Evolutionary conservation across 2,888 invertebrate species (phyloP).

Genomic region (Apantesis nais): DNA sequence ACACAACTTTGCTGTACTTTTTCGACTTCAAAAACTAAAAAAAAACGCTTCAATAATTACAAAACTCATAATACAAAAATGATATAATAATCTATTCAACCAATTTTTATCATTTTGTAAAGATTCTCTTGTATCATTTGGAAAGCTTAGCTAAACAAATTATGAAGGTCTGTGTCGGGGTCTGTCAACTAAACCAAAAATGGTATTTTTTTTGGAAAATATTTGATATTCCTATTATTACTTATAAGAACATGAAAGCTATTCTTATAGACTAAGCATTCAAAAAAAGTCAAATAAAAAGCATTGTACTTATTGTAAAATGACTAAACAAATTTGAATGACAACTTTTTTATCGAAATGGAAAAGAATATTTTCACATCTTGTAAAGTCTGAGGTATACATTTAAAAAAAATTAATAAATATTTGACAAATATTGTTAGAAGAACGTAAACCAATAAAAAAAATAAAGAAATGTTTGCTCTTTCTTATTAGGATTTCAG

Average conservation of each 20-base stretch:
- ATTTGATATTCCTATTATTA: background rate
- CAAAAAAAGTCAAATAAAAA: background rate
- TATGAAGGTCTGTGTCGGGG: too few species aligned
- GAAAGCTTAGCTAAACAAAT: background rate
- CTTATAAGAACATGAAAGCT: background rate
- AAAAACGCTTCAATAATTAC: constrained; percentile 30
- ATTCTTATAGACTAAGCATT: background rate
- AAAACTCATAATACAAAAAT: background rate
- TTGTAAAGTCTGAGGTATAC: too few species aligned
- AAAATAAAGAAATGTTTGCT: too few species aligned
- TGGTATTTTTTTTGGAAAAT: background rate
- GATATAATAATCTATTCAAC: too few species aligned
- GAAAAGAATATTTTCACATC: background rate
- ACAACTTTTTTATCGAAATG: background rate
- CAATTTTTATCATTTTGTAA: background rate
- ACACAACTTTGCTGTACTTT: constrained; percentile 67
- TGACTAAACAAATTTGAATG: background rate
- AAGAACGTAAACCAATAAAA: too few species aligned
- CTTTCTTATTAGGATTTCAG: too few species aligned
- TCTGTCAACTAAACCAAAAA: background rate
- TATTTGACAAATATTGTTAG: too few species aligned
- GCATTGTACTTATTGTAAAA: background rate
- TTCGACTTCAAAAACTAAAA: constrained; percentile 53
- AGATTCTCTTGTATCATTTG: background rate
- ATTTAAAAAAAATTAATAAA: too few species aligned